phyloP scores from a whole-genome alignment of 2,888 invertebrate species.

The Netelia virgata region DNA sequence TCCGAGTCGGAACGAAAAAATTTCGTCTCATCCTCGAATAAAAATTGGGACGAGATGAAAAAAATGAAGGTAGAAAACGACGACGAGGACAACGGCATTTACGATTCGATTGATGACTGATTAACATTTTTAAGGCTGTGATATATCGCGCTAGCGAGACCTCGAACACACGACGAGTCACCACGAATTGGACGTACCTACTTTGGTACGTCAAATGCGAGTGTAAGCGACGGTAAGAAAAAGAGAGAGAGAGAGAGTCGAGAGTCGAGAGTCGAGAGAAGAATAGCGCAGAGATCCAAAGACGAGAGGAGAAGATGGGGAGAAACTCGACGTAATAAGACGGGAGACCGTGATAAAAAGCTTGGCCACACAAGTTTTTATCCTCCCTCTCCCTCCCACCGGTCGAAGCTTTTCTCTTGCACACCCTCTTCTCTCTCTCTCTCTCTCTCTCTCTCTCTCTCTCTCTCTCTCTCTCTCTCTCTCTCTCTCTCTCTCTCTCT shows the following conservation, averaged over 20 bases:
- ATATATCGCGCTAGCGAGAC: no score
- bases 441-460: background rate
- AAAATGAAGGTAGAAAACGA: no score
- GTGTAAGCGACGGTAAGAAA: background rate
- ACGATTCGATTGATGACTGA: no score
- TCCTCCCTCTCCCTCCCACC: background rate
- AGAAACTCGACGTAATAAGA: constrained; percentile 57
- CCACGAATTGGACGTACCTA: no score
- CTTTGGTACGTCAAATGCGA: background rate
- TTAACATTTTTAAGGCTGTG: no score
- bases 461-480: constrained; percentile 37
- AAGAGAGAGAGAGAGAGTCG: background rate
- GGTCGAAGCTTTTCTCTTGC: constrained; percentile 33
- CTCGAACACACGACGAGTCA: no score
- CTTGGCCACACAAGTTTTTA: constrained; percentile 53
- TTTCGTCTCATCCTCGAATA: no score
- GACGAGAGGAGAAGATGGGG: constrained; percentile 28
- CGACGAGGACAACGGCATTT: no score
- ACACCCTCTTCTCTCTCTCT: background rate
- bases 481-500: background rate
- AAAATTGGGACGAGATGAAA: no score
- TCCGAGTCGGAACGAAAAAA: no score
- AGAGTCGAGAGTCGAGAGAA: constrained; percentile 11
- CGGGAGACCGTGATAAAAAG: constrained; percentile 60
- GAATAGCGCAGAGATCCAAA: constrained; percentile 12